Evolutionary conservation across 1,140 invertebrate species (phyloP).

Genomic region (Solen grandis): DNA sequence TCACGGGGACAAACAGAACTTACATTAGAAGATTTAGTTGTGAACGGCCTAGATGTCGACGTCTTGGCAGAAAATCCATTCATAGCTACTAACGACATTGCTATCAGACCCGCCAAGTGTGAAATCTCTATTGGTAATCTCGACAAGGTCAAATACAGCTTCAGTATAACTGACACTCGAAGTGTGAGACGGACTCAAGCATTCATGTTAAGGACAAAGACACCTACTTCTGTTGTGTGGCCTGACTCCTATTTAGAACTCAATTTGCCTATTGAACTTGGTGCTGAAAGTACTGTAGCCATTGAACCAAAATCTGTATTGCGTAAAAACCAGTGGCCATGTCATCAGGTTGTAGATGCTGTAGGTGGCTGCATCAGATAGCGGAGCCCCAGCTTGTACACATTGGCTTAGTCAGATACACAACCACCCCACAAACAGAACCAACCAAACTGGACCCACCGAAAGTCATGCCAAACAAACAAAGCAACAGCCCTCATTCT

Average conservation of each 20-base stretch:
- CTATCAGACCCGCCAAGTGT: constrained; percentile 2
- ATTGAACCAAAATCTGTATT: background rate
- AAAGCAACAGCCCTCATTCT: too few species aligned
- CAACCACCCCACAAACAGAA: background rate
- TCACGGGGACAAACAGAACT: constrained; percentile 18
- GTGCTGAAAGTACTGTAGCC: background rate
- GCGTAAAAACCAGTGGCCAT: background rate
- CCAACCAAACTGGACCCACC: too few species aligned
- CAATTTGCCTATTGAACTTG: background rate
- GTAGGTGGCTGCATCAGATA: background rate
- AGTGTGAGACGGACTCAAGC: background rate
- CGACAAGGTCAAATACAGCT: background rate
- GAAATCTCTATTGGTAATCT: constrained; percentile 18
- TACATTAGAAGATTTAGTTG: constrained; percentile 47
- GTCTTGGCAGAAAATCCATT: constrained; percentile 48
- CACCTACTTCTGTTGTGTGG: background rate
- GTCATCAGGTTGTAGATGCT: background rate
- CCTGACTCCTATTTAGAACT: background rate
- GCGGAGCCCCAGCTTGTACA: too few species aligned
- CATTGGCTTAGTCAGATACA: background rate
- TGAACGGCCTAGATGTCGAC: constrained; percentile 57
- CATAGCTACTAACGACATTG: constrained; percentile 15
- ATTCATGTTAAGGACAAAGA: background rate
- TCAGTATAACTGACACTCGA: background rate
- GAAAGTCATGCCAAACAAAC: too few species aligned